Base-by-base conservation (phyloP, 2,113 vertebrate species). In the Heterotilapia buettikoferi region DNA sequence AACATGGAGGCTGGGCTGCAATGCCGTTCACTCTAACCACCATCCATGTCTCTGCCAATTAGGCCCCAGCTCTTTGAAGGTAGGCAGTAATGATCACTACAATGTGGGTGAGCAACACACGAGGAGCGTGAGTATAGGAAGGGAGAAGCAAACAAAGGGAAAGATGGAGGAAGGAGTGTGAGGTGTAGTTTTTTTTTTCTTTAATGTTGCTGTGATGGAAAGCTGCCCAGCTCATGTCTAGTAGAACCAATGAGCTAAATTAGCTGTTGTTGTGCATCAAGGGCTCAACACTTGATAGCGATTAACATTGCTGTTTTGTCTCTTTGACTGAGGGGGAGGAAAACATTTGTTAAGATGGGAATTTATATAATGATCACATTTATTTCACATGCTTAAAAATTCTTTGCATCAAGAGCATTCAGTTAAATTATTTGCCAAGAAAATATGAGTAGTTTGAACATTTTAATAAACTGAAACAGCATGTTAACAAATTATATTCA, bases 21-120 rank as follows among this genome's bases (percentile, higher is more conserved):
- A 54, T 33, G 82, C 86, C 54, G 79, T 68, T 92, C 85, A n/a
- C 68, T 83, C 84, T 87, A 86, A 89, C 90, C 92, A 89, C 86
- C 89, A 84, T 95, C 92, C 88, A 47, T n/a, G 88, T 94, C 94
- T 93, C 87, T 86, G 87, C 90, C 94, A 95, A 92, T 96, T 96
- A 95, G 81, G 87, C 43, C n/a, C 24, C 2, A 19, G 86, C 21
- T 89, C 63, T 92, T 83, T 93, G 89, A 93, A 92, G 92, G 92
- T 71, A 82, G 84, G 61, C 19, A 26, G 79, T 90, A 91, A 94
- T 94, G 91, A 94, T 95, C 90, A 90, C 85, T 83, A 38, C 76
- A 40, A 79, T 16, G 16, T 86, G 73, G 78, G 84, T 21, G 86
- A 82, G 40, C 57, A 54, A 57, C 66, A 83, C 82, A 81, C 3